A percentile compares a stretch with the other conserved stretches of the same genome.
phyloP scores from a whole-genome alignment of 2,888 invertebrate species.

The Rhogogaster chlorosoma region DNA sequence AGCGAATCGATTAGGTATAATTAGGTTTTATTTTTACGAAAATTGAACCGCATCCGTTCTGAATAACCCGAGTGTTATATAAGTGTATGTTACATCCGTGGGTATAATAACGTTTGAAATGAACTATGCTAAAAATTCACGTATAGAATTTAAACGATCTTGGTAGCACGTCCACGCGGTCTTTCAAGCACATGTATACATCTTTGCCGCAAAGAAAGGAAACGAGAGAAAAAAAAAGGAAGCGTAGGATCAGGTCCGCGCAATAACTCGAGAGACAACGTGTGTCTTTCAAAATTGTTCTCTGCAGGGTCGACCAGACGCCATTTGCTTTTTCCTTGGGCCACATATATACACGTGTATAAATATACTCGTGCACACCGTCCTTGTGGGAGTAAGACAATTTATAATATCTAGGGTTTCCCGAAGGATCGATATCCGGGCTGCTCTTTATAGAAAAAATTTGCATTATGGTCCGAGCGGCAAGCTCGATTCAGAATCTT shows the following conservation, averaged over 20 bases:
- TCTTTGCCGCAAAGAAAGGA: background rate
- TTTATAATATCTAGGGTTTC: slow-evolving; percentile 45
- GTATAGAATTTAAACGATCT: background rate
- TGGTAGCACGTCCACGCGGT: background rate
- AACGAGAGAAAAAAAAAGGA: background rate
- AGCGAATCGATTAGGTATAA: background rate
- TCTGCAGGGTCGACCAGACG: slow-evolving; percentile 8
- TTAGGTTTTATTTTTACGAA: background rate
- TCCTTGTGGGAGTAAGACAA: slow-evolving; percentile 35
- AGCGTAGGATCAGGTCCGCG: slow-evolving; percentile 22
- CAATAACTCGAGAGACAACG: slow-evolving; percentile 40
- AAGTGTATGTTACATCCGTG: too few relatives aligned
- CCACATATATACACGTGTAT: background rate
- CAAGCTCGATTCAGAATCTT: slow-evolving; percentile 18
- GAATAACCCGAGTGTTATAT: background rate
- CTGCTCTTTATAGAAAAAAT: slow-evolving; percentile 35
- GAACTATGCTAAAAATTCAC: background rate
- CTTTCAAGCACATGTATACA: background rate
- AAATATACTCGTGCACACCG: background rate
- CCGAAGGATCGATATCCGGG: slow-evolving; percentile 43
- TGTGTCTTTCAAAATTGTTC: slow-evolving; percentile 35
- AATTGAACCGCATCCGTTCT: slow-evolving; percentile 9
- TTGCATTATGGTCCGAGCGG: slow-evolving; percentile 30
- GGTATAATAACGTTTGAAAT: background rate
- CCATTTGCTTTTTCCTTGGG: slow-evolving; percentile 26